phyloP scores from a whole-genome alignment of 37 sponge, comb jelly and placozoan genomes.

The Cladorhizidae sp. region DNA sequence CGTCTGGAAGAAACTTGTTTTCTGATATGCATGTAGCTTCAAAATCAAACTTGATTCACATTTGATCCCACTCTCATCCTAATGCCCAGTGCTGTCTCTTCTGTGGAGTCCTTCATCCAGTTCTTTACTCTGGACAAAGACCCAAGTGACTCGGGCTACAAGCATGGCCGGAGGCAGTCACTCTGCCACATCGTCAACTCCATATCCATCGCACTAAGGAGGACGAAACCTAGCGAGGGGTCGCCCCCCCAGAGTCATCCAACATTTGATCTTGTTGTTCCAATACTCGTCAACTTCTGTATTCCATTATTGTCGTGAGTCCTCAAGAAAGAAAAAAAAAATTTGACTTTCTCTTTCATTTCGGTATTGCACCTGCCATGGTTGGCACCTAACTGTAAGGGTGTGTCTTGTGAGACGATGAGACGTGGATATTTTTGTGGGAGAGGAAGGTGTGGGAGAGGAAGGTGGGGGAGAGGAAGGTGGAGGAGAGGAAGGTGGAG shows the following conservation, averaged over 20 bases:
- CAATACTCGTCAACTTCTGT: conserved; percentile 21
- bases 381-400: too few relatives aligned
- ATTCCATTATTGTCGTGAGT: conserved; percentile 42
- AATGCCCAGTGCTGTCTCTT: conserved; percentile 13
- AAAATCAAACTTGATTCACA: too few relatives aligned
- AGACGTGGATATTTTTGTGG: too few relatives aligned
- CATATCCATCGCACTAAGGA: conserved; percentile 15
- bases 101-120: conserved; percentile 10
- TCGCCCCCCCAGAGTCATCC: conserved; percentile 4
- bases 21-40: too few relatives aligned
- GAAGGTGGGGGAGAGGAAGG: too few relatives aligned
- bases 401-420: too few relatives aligned
- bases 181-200: conserved; percentile 31
- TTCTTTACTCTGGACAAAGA: conserved; percentile 38
- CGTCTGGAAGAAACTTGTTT: too few relatives aligned
- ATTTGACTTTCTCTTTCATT: too few relatives aligned
- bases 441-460: too few relatives aligned
- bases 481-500: too few relatives aligned
- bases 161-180: background rate
- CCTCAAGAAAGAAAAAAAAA: too few relatives aligned
- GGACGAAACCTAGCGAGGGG: background rate
- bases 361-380: too few relatives aligned
- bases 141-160: conserved; percentile 25
- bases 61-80: background rate
- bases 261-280: conserved; percentile 2